Evolutionary conservation across 2,797 vertebrate genomes (phyloP).

Genomic region (Salmo trutta): DNA sequence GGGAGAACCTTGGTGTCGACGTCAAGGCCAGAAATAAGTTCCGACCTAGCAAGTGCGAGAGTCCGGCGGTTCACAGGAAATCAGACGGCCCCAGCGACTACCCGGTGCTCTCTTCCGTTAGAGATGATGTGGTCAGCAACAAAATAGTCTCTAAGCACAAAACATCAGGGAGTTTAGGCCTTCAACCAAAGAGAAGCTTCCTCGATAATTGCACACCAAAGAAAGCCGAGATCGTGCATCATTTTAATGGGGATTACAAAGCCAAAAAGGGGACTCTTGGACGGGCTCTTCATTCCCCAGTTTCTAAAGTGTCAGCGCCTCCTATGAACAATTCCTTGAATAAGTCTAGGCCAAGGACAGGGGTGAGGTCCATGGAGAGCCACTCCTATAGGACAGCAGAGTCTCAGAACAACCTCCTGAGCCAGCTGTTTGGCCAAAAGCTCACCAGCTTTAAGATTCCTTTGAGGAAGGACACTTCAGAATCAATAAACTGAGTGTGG

Average conservation of each 20-base stretch:
- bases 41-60: conserved; percentile 72
- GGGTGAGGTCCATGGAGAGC: conserved; percentile 75
- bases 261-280: conserved; percentile 80
- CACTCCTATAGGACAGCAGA: conserved; percentile 89
- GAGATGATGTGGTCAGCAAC: conserved; percentile 82
- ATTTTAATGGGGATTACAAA: conserved; percentile 79
- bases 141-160: conserved; percentile 80
- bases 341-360: conserved; percentile 74
- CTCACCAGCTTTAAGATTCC: conserved; percentile 99
- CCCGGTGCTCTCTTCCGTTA: conserved; percentile 76
- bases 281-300: conserved; percentile 76
- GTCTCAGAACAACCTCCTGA: conserved; percentile 95
- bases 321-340: conserved; percentile 80
- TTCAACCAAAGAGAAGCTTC: conserved; percentile 76
- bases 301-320: conserved; percentile 80
- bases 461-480: conserved; percentile 91
- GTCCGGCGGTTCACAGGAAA: conserved; percentile 67
- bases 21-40: conserved; percentile 83
- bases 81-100: conserved; percentile 74
- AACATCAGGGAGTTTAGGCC: conserved; percentile 54
- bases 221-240: conserved; percentile 74
- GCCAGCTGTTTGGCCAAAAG: conserved; percentile 97
- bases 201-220: conserved; percentile 79
- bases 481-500: conserved; percentile 81
- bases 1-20: conserved; percentile 83